Evolutionary conservation across 2,888 invertebrate genomes (phyloP), one percentile per base, ranked within the genome.

Genomic region (Lissocephala sabroskyi): DNA sequence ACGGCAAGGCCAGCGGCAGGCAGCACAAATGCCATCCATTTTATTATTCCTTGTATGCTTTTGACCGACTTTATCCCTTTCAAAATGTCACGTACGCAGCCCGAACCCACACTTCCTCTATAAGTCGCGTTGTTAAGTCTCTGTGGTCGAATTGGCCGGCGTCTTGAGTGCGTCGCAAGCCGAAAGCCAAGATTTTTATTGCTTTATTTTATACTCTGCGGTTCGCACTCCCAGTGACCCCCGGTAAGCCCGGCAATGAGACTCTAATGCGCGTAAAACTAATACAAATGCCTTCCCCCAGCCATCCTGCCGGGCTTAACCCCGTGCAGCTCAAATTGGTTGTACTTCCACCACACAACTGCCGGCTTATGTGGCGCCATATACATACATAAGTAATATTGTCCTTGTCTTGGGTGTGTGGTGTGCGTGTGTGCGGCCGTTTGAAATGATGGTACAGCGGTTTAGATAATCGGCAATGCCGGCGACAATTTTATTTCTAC

Each of bases 201-300:
- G 73, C 68, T 70, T 62, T 76, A 70, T 70, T 70, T 70, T 73
- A 70, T 76, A 74, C 68, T 73, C 41, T 56, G 56, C 43, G 56
- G 57, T 56, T 56, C 50, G 37, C 56, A 51, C 51, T 39, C 41
- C 45, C 44, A 52, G 56, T 41, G 29, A 18, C 19, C 9, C 37
- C 19, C 33, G 54, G 49, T 76, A 70, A 76, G 76, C 68, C 68
- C 57, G 62, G 68, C 68, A 70, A 70, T 70, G 68, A 76, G 68
- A 70, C 68, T 76, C 77, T 70, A 70, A 70, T 70, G 68, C 68
- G 68, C 77, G 76, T 76, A 70, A 70, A 70, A 70, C 68, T 70
- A 70, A 70, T 70, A 70, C 68, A 70, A 70, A 70, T 70, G 68
- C 77, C 62, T 70, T 70, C 76, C 77, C 76, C n/a, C n/a, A n/a